Base-by-base conservation (phyloP, 2,888 invertebrate genomes). In the Hyppa rectilinea region DNA sequence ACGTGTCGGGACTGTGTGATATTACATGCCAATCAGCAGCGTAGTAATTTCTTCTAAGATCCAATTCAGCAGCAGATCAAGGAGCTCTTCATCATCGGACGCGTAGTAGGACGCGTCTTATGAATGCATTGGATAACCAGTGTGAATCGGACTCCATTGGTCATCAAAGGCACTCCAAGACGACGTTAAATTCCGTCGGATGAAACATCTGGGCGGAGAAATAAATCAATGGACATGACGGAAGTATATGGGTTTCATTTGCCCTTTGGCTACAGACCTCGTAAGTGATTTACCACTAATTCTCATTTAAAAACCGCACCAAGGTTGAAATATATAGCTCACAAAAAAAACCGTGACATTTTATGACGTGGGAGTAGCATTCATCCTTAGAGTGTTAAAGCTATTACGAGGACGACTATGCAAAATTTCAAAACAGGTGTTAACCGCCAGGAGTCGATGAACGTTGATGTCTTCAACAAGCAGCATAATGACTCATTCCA, bases 71-170 rank as follows among this genome's bases (percentile, higher is more conserved):
- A 26, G 26, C 49, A 7, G 4, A 26, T 49, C 26, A 49, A 17
- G 26, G 17, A 6, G 49, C 17, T 14, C 26, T 49, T 49, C 17
- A 4, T 17, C 26, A 17, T 26, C 23, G 26, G 49, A 26, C 26
- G 14, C 4, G 17, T 3, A 17, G 26, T 17, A 49, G 26, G 49
- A 26, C 49, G 49, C 49, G 26, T 17, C 49, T 26, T 49, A 17
- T 17, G 7, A 49, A 49, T 49, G 26, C 26, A 0, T 49, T 26
- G 17, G 49, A 49, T 26, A 26, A 26, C 17, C 49, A 49, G 49
- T 55, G 43, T 31, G 43, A 43, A 43, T 26, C n/a, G 2, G 38
- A 59, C 31, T 59, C 59, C 43, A 45, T 9, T 59, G 59, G 2
- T 45, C 43, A n/a, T 31, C 31, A 1, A 53, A 53, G 3, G 29